Conservation (phyloP, 2,113 vertebrate species). For the Trogon surrucura region DNA sequence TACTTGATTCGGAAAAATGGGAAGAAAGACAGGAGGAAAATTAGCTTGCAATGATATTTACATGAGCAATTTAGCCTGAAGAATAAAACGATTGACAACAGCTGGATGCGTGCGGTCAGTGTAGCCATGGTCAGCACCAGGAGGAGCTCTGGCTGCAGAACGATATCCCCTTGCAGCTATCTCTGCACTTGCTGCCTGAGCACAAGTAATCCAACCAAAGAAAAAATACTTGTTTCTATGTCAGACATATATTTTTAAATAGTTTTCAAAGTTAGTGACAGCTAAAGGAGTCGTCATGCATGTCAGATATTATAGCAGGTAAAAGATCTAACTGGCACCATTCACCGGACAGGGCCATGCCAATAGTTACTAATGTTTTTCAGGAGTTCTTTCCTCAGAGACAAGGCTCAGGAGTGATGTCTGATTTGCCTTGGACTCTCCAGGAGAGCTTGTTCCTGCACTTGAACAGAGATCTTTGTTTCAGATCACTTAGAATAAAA, state of each 20-base stretch:
- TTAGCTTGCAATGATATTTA: background rate
- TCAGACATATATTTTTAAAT: background rate
- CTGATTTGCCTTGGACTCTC: background rate
- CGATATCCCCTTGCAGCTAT: background rate
- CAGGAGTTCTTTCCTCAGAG: background rate
- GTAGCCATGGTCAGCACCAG: background rate
- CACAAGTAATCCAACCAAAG: background rate
- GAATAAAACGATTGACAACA: background rate
- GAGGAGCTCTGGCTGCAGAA: background rate
- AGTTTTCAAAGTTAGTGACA: background rate
- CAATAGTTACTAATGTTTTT: background rate
- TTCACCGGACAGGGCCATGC: background rate
- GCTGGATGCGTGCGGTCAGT: background rate
- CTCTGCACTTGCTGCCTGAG: background rate
- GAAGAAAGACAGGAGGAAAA: background rate
- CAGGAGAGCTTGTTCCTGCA: background rate
- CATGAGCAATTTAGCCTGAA: background rate
- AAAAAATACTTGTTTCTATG: background rate
- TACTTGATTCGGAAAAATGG: background rate
- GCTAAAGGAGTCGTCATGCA: background rate
- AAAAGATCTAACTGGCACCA: background rate
- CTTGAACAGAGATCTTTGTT: background rate
- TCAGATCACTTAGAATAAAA: background rate
- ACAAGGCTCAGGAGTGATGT: background rate
- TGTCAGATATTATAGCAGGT: background rate